Evolutionary conservation across 35 echinoderm and acorn worm genomes (phyloP).

Genomic region (Ophiothrix spiculata): DNA sequence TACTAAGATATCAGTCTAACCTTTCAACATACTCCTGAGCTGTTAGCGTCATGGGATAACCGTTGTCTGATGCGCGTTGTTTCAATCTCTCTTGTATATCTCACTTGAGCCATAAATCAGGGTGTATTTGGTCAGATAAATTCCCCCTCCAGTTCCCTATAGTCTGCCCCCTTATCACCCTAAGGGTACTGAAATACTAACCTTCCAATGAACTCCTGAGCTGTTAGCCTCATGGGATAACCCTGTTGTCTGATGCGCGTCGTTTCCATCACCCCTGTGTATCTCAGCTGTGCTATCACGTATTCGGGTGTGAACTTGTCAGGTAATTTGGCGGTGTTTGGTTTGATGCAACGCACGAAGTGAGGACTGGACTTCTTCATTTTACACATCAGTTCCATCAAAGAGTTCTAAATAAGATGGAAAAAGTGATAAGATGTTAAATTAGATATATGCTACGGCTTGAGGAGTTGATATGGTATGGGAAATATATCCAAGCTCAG

Average conservation of each 20-base stretch:
- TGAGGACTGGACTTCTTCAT: slow-evolving; percentile 74
- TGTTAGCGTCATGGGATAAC: no score
- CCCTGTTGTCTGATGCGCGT: slow-evolving; percentile 74
- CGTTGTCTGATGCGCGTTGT: no score
- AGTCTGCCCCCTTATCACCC: no score
- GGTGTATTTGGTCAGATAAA: no score
- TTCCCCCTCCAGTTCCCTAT: no score
- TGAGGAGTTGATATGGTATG: no score
- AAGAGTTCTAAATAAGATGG: slow-evolving; percentile 76
- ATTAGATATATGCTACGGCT: background rate
- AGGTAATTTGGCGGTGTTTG: slow-evolving; percentile 73
- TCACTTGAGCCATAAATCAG: no score
- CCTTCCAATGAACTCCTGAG: slow-evolving; percentile 82
- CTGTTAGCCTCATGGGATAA: slow-evolving; percentile 75
- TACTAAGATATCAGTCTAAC: no score
- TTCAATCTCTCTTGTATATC: no score
- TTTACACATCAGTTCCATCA: slow-evolving; percentile 80
- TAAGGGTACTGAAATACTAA: no score
- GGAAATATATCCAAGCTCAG: no score
- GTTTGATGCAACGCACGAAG: slow-evolving; percentile 95
- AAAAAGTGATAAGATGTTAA: background rate
- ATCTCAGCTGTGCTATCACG: slow-evolving; percentile 87
- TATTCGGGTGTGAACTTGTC: slow-evolving; percentile 96
- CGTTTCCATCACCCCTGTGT: slow-evolving; percentile 95
- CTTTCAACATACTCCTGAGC: no score